Base-by-base conservation (phyloP, 2,888 invertebrate genomes). In the Tipula unca region DNA sequence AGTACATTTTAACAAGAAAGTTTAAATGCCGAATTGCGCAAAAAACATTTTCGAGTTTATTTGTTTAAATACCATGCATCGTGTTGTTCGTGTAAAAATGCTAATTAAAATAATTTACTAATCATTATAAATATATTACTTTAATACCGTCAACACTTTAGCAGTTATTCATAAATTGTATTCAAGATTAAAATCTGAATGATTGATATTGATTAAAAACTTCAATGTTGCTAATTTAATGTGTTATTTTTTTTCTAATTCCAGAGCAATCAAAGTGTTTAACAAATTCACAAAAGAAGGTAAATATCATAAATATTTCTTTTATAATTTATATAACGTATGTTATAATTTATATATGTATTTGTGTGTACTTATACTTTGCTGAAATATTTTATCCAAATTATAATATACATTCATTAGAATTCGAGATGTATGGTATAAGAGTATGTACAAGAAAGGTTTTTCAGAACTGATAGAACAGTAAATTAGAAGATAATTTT, bases 201-300 rank as follows among this genome's bases (percentile, higher is more conserved):
- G n/a, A 32, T 32, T 3, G 5, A 32, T 32, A 5, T 5, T 8
- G 36, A 36, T 36, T 36, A 36, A 36, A 8, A 10, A 36, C 2
- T 36, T 39, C 3, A 39, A 10, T 39, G 0, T 39, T 10, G 3
- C 3, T 39, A 39, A 39, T 39, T 39, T 13, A n/a, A n/a, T n/a
- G n/a, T n/a, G n/a, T 69, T 1, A 69, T 69, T 69, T 69, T 54
- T 54, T 85, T 17, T 85, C 85, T 87, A 85, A 85, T 87, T 87
- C 17, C 86, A 87, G 87, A 86, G 85, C 85, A 85, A 85, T 86
- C 86, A 36, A 86, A 85, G 54, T 86, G 87, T 85, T 85, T 86
- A 85, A 86, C 87, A 82, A 86, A 87, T 85, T 87, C 87, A 86
- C 87, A 87, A 14, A 87, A 87, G 85, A 87, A 87, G 87, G 87